A percentile compares a stretch with the other conserved stretches of the same genome.
These are phyloP conservation scores for Brachystomella parvula DNA, from an alignment of 1,140 invertebrate species.

Conservation along the genomic window DNA sequence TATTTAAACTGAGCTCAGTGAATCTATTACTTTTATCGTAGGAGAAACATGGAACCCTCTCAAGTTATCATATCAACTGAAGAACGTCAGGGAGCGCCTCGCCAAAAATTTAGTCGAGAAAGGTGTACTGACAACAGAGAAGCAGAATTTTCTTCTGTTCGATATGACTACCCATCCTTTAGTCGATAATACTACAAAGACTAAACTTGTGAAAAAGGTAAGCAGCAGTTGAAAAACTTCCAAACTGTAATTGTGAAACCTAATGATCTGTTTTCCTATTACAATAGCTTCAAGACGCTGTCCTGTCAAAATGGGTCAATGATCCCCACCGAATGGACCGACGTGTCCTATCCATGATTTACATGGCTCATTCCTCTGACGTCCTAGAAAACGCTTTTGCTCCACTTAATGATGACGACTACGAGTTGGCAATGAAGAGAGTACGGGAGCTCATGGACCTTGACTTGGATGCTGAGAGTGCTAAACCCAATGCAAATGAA, in stretches of 20 bases:
- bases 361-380: conserved; percentile 94
- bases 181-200: conserved; percentile 91
- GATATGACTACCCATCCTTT: conserved; percentile 99
- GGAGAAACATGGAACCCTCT: conserved; percentile 99
- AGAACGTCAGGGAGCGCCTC: conserved; percentile 96
- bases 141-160: conserved; percentile 98
- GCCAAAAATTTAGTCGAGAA: conserved; percentile 99
- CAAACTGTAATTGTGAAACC: too few relatives aligned
- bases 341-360: conserved; percentile 81
- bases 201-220: conserved; percentile 92
- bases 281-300: conserved; percentile 90
- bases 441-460: conserved; percentile 90
- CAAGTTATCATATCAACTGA: conserved; percentile 94
- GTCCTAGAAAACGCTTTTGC: conserved; percentile 99
- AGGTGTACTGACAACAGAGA: conserved; percentile 98
- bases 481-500: conserved; percentile 49
- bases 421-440: conserved; percentile 94
- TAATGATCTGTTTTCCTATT: too few relatives aligned
- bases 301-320: conserved; percentile 87
- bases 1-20: not conserved
- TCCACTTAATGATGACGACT: conserved; percentile 95
- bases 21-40: conserved; percentile 41
- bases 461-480: conserved; percentile 76
- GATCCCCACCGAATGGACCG: conserved; percentile 96
- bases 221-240: conserved; percentile 15